phyloP scores from a whole-genome alignment of 2,113 vertebrate genomes.

The Anguilla rostrata region DNA sequence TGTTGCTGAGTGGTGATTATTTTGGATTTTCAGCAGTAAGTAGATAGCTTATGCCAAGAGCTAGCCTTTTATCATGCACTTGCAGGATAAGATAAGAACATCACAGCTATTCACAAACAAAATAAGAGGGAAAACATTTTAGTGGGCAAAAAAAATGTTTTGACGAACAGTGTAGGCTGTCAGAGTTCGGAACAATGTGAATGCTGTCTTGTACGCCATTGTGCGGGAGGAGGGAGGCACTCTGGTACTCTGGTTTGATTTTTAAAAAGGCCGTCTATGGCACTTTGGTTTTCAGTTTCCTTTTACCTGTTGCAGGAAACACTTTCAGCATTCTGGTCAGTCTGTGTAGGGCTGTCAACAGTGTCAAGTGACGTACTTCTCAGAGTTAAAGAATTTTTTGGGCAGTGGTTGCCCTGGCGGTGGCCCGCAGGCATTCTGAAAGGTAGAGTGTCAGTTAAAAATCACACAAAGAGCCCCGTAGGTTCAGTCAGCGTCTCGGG shows the following conservation, averaged over 20 bases:
- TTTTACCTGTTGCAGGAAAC: background rate
- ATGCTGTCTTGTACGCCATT: background rate
- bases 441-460: background rate
- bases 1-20: conserved; percentile 26
- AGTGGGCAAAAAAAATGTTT: conserved; percentile 1
- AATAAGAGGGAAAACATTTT: conserved; percentile 25
- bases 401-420: background rate
- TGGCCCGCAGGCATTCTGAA: too few species aligned
- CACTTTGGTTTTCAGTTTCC: background rate
- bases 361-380: too few species aligned
- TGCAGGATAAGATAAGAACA: conserved; percentile 28
- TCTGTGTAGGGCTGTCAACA: background rate
- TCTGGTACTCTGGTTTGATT: background rate
- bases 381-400: background rate
- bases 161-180: conserved; percentile 4
- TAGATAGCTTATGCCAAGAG: conserved; percentile 41
- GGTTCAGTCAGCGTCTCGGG: background rate
- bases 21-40: conserved; percentile 45
- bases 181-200: conserved; percentile 12
- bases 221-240: background rate
- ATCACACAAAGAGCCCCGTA: background rate
- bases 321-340: background rate
- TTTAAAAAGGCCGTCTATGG: background rate
- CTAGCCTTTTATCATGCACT: conserved; percentile 37
- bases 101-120: conserved; percentile 28